A percentile compares a stretch with the other conserved stretches of the same genome.
phyloP scores from a whole-genome alignment of 2,888 invertebrate species.

The Podotricha telesiphe region DNA sequence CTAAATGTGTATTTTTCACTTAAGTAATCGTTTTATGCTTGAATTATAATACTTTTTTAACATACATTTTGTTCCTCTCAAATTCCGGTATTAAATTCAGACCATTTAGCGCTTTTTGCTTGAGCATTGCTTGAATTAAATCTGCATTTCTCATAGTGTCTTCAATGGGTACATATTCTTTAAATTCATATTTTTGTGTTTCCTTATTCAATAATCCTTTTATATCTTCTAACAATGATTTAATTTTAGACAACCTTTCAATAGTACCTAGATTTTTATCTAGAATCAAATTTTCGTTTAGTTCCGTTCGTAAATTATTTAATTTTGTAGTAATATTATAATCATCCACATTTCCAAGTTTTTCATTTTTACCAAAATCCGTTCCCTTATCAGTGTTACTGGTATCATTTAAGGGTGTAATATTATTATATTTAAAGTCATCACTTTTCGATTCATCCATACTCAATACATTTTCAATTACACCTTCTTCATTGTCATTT shows the following conservation, averaged over 20 bases:
- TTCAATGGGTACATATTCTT: slow-evolving; percentile 1
- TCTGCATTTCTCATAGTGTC: background rate
- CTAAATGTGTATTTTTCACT: too few species aligned
- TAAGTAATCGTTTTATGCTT: too few species aligned
- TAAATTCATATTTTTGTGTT: slow-evolving; percentile 2
- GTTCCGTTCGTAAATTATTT: background rate
- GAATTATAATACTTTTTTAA: background rate
- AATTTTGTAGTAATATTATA: background rate
- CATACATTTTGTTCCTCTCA: background rate
- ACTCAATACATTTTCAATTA: background rate
- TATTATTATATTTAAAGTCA: background rate
- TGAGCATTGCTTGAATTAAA: background rate
- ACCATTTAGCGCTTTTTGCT: background rate
- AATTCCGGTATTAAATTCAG: background rate
- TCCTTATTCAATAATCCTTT: slow-evolving; percentile 6
- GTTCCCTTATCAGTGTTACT: background rate
- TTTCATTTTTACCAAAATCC: background rate
- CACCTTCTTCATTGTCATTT: background rate
- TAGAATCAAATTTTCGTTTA: background rate
- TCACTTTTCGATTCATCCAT: background rate
- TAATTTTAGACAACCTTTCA: slow-evolving; percentile 12
- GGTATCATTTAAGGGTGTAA: background rate
- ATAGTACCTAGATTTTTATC: background rate
- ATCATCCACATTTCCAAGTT: background rate
- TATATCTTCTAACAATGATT: background rate